A percentile compares a stretch with the other conserved stretches of the same genome.
Evolutionary conservation across 1,140 invertebrate species (phyloP).

Genomic region (Schlechtendalia chinensis): DNA sequence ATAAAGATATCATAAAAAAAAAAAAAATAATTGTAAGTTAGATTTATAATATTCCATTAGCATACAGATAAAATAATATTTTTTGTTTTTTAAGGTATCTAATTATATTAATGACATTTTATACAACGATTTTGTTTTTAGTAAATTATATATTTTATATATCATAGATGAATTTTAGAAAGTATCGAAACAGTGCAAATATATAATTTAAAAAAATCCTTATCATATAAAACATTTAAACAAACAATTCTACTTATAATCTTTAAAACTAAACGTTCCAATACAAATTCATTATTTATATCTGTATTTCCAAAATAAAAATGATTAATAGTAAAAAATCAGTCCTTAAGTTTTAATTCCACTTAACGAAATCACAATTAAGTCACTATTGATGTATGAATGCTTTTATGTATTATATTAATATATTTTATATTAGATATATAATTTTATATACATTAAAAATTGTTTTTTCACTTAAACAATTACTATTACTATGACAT

Average conservation of each 20-base stretch:
- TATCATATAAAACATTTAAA: neutral
- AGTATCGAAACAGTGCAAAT: neutral
- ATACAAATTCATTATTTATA: neutral
- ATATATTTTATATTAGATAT: neutral
- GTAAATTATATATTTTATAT: constrained; percentile 5
- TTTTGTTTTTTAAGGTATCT: neutral
- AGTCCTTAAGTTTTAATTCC: constrained; percentile 1
- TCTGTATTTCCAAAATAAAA: constrained; percentile 1
- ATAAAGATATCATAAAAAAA: neutral
- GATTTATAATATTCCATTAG: neutral
- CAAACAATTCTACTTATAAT: neutral
- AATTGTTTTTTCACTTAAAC: neutral
- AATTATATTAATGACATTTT: constrained; percentile 8
- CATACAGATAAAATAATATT: constrained; percentile 11
- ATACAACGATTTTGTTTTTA: neutral
- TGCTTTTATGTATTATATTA: neutral
- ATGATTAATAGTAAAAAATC: constrained; percentile 8
- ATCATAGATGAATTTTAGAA: constrained; percentile 5
- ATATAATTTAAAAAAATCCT: neutral
- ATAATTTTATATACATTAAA: neutral
- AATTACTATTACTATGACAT: neutral
- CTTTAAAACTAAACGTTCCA: neutral
- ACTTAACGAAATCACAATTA: neutral
- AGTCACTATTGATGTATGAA: neutral
- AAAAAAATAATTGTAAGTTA: neutral